These are phyloP conservation scores for Datnioides undecimradiatus DNA, from an alignment of 2,113 vertebrate species.

Conservation along the genomic window DNA sequence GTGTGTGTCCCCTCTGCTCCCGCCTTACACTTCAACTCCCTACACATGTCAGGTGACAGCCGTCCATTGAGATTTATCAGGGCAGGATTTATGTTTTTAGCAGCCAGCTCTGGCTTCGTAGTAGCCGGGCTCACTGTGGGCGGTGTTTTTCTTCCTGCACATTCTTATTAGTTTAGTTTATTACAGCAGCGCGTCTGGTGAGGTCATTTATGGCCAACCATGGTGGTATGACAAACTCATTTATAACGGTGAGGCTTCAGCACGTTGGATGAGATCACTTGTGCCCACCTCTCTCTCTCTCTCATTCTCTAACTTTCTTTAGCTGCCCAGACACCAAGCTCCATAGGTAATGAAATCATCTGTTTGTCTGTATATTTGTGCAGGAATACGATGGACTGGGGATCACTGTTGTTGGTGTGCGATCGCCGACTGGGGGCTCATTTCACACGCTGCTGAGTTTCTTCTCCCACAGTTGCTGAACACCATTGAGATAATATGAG, in stretches of 20 bases:
- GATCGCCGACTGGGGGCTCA: slow-evolving; percentile 78
- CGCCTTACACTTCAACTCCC: slow-evolving; percentile 76
- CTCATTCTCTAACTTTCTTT: slow-evolving; percentile 13
- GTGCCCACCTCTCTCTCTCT: slow-evolving; percentile 56
- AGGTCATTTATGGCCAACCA: slow-evolving; percentile 90
- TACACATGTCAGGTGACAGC: slow-evolving; percentile 82
- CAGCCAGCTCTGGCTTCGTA: slow-evolving; percentile 57
- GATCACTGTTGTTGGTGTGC: slow-evolving; percentile 83
- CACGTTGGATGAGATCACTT: slow-evolving; percentile 85
- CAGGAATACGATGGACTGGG: slow-evolving; percentile 81
- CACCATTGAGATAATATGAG: slow-evolving; percentile 79
- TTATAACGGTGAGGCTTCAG: slow-evolving; percentile 89
- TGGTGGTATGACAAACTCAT: slow-evolving; percentile 85
- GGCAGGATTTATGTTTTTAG: slow-evolving; percentile 85
- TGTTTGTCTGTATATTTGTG: slow-evolving; percentile 88
- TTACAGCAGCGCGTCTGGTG: slow-evolving; percentile 89
- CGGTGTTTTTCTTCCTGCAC: slow-evolving; percentile 87
- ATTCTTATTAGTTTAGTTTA: slow-evolving; percentile 89
- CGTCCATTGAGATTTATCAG: slow-evolving; percentile 87
- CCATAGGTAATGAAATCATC: slow-evolving; percentile 89
- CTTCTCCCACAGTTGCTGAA: slow-evolving; percentile 83
- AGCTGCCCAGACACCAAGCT: slow-evolving; percentile 61
- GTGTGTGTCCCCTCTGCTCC: slow-evolving; percentile 75
- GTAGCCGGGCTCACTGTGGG: slow-evolving; percentile 77
- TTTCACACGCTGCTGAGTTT: slow-evolving; percentile 71